phyloP scores from a whole-genome alignment of 2,113 vertebrate genomes.

The Oreotragus oreotragus region DNA sequence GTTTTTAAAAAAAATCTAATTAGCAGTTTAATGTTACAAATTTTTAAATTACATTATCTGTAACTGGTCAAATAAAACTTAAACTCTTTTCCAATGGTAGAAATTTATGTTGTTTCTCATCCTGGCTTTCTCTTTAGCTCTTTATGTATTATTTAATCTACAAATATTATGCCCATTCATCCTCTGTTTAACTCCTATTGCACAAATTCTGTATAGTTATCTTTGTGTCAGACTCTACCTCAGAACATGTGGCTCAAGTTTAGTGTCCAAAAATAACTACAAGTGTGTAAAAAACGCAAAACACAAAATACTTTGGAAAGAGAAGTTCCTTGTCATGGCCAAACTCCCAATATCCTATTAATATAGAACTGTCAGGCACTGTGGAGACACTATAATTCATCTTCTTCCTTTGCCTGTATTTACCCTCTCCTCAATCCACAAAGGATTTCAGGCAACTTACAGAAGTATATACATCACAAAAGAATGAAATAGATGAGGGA shows the following conservation, averaged over 20 bases:
- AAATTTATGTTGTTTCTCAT: not conserved
- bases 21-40: not conserved
- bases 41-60: not conserved
- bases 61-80: not conserved
- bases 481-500: not conserved
- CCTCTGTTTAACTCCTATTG: not conserved
- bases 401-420: constrained; percentile 28
- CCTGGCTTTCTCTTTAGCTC: not conserved
- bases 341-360: not conserved
- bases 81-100: not conserved
- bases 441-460: constrained; percentile 29
- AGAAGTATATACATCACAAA: not conserved
- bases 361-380: not conserved
- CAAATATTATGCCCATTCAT: not conserved
- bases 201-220: not conserved
- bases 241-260: not conserved
- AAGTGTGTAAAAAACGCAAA: not conserved
- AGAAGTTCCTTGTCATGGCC: not conserved
- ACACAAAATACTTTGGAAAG: constrained; percentile 1
- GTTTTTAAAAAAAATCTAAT: not conserved
- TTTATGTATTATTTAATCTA: not conserved
- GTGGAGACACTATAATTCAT: constrained; percentile 11
- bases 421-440: constrained; percentile 24
- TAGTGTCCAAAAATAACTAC: not conserved
- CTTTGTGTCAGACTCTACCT: not conserved